Evolutionary conservation across 2,888 invertebrate species (phyloP), one percentile per base, ranked within the genome.

Genomic region (Melipona bicolor): DNA sequence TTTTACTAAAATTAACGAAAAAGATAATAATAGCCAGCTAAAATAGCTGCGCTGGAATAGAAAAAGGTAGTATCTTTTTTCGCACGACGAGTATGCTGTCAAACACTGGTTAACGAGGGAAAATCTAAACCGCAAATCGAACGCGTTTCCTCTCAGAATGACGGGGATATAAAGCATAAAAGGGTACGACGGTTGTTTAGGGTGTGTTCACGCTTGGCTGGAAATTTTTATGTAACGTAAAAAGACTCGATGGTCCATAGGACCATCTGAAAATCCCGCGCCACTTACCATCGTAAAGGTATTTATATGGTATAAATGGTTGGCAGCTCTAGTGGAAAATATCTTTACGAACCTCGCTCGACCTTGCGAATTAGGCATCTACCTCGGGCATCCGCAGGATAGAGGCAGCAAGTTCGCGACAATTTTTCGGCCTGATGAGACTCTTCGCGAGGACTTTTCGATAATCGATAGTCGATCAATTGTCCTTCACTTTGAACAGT

Each of bases 401-500:
- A 64, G 64, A 68, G 82, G 78, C 81, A 77, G 87, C 72, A 79
- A 87, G 75, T 80, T 82, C 49, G 54, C 79, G 62, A 75, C 65
- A 59, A 74, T 77, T 79, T 84, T 62, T 72, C 80, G 65, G 11
- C 27, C n/a, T 32, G 56, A 50, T 36, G 78, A 79, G 70, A 21
- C 59, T 43, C 67, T 62, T 64, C 71, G 11, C 24, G 36, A 32
- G 59, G 62, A 21, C 17, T n/a, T 27, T 19, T 65, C 67, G 79
- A 73, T 80, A 76, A 85, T 36, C 32, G 5, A 13, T 64, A 19
- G 19, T 11, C 27, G 64, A n/a, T 80, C 73, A 73, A 85, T 80
- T 67, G 80, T 70, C 75, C 81, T 32, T 62, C 67, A 76, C 65
- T 75, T 74, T 43, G 54, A 62, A n/a, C 69, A 61, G 61, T 54